Evolutionary conservation across 2,888 invertebrate species (phyloP).

Genomic region (Apamea crenata): DNA sequence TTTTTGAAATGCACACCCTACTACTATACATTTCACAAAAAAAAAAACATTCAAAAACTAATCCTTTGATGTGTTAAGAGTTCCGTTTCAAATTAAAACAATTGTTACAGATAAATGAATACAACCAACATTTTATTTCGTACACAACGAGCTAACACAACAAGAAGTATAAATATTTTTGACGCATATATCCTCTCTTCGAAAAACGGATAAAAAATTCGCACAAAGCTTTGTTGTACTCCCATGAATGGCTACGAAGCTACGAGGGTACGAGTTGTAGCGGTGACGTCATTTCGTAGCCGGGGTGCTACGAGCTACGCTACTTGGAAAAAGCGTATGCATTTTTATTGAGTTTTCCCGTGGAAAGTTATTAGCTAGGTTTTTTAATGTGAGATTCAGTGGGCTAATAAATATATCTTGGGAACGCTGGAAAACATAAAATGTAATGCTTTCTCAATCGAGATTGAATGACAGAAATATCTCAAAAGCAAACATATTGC

Average conservation of each 20-base stretch:
- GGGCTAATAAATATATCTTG: background rate
- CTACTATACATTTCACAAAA: background rate
- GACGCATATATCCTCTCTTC: slow-evolving; percentile 41
- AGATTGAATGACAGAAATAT: background rate
- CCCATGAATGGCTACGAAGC: slow-evolving; percentile 55
- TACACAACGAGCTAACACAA: slow-evolving; percentile 31
- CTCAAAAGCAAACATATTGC: background rate
- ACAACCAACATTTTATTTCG: slow-evolving; percentile 35
- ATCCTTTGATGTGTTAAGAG: background rate
- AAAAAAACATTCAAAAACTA: background rate
- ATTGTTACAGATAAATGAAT: slow-evolving; percentile 28
- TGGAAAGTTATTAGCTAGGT: slow-evolving; percentile 29
- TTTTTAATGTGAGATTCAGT: slow-evolving; percentile 2
- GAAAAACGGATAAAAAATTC: slow-evolving; percentile 46
- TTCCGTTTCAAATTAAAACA: slow-evolving; percentile 28
- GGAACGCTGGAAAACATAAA: background rate
- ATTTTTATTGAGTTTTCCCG: slow-evolving; percentile 40
- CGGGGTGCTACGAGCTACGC: slow-evolving; percentile 45
- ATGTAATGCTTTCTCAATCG: background rate
- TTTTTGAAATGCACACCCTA: too few relatives aligned
- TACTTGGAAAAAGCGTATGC: slow-evolving; percentile 35
- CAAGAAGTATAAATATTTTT: slow-evolving; percentile 50
- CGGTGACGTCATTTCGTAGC: slow-evolving; percentile 60
- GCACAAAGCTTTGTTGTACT: slow-evolving; percentile 55
- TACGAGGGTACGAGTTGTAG: slow-evolving; percentile 50